Percentiles rank a stretch among this genome's conserved stretches.
phyloP scores from a whole-genome alignment of 2,113 vertebrate genomes.

The Trinectes maculatus region DNA sequence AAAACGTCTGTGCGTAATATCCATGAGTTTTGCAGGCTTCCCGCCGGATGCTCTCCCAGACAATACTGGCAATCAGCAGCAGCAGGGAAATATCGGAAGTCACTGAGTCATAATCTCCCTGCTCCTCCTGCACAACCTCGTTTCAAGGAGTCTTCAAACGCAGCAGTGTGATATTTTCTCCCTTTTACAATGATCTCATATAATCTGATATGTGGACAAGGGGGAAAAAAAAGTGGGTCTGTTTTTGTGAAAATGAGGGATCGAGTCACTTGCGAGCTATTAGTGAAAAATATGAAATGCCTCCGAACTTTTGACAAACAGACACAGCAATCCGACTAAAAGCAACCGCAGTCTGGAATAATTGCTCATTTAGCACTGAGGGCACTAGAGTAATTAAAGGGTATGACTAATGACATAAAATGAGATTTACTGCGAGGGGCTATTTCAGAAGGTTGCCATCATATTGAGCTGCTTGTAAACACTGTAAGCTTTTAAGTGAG shows the following conservation, averaged over 20 bases:
- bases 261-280: not conserved
- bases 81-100: slow-evolving; percentile 57
- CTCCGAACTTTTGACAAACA: slow-evolving; percentile 28
- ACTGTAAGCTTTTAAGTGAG: slow-evolving; percentile 38
- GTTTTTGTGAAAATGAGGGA: slow-evolving; percentile 23
- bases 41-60: slow-evolving; percentile 70
- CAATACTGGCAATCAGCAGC: slow-evolving; percentile 64
- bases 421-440: slow-evolving; percentile 49
- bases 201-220: slow-evolving; percentile 30
- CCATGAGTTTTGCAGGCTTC: slow-evolving; percentile 52
- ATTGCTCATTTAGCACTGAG: slow-evolving; percentile 64
- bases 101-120: slow-evolving; percentile 60
- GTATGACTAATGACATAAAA: slow-evolving; percentile 70
- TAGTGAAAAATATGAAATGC: slow-evolving; percentile 21
- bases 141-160: slow-evolving; percentile 33
- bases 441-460: slow-evolving; percentile 57
- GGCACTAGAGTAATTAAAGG: slow-evolving; percentile 67
- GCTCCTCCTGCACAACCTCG: slow-evolving; percentile 40
- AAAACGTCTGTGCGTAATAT: slow-evolving; percentile 67
- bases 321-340: slow-evolving; percentile 32
- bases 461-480: slow-evolving; percentile 37
- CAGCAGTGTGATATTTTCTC: slow-evolving; percentile 10
- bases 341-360: slow-evolving; percentile 51
- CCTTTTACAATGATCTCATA: slow-evolving; percentile 37
- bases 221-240: not conserved